Conservation (phyloP, 1,140 invertebrate genomes). For the Drosophila orena region DNA sequence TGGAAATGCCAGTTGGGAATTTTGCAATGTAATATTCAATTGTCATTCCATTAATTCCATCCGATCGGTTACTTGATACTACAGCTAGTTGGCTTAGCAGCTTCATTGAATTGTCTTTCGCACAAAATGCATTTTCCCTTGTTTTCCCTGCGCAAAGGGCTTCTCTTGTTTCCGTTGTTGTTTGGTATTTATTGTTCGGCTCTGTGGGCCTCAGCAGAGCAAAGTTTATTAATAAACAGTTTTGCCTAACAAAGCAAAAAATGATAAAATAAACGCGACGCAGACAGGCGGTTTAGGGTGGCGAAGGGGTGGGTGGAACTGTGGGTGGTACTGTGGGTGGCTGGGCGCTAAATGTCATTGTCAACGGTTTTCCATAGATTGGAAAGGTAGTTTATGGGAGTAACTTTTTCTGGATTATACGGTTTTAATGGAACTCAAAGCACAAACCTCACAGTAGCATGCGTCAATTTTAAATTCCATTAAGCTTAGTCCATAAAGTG, state of each 20-base stretch:
- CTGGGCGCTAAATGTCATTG: constrained; percentile 30
- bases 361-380: constrained; percentile 32
- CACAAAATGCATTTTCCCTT: constrained; percentile 39
- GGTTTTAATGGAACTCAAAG: neutral
- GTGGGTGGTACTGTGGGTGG: neutral
- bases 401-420: neutral
- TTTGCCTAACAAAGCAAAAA: constrained; percentile 56
- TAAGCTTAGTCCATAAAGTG: no score
- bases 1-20: neutral
- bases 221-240: constrained; percentile 62
- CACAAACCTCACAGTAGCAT: no score
- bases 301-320: no score
- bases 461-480: no score
- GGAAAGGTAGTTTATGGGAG: constrained; percentile 2
- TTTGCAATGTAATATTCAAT: no score
- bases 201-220: constrained; percentile 35
- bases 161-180: constrained; percentile 7
- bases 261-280: constrained; percentile 73
- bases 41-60: constrained; percentile 58
- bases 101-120: constrained; percentile 22
- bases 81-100: constrained; percentile 26
- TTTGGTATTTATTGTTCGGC: constrained; percentile 50
- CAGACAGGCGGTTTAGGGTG: constrained; percentile 19
- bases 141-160: constrained; percentile 28
- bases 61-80: constrained; percentile 6